These are phyloP conservation scores for Lycaon pictus DNA, from an alignment of 2,113 vertebrate species.

Conservation along the genomic window DNA sequence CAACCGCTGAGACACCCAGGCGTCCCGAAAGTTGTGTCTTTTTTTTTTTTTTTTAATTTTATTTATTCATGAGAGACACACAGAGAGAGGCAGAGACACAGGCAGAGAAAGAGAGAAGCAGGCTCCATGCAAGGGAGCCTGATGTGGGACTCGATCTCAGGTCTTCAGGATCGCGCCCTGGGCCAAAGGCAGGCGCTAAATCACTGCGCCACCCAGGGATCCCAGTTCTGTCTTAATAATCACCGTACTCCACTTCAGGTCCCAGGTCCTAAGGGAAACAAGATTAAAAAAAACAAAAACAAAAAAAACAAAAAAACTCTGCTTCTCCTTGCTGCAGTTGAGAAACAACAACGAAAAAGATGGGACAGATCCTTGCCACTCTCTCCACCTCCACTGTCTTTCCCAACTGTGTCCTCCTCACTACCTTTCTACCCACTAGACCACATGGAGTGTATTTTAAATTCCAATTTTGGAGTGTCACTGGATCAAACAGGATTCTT, in stretches of 20 bases:
- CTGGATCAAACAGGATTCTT: constrained; percentile 8
- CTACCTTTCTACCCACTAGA: not conserved
- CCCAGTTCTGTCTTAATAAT: not conserved
- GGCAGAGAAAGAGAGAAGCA: no score
- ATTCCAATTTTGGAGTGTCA: not conserved
- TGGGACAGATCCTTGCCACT: not conserved
- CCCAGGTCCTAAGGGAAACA: not conserved
- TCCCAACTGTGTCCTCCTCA: not conserved
- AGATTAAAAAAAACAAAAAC: no score
- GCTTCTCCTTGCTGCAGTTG: not conserved
- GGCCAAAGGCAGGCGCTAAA: no score
- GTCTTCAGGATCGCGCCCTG: no score
- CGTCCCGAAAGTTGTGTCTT: no score
- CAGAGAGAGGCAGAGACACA: no score
- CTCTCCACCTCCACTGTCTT: not conserved
- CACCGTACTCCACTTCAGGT: not conserved
- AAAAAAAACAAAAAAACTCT: not conserved
- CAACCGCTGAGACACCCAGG: no score
- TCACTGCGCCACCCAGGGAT: no score
- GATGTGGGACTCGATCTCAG: no score
- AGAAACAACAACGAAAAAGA: not conserved
- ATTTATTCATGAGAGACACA: no score
- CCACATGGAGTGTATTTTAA: constrained; percentile 12
- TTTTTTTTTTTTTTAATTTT: no score
- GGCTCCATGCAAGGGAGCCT: no score